Base-by-base conservation (phyloP, 2,113 vertebrate genomes). In the Phaethon lepturus region DNA sequence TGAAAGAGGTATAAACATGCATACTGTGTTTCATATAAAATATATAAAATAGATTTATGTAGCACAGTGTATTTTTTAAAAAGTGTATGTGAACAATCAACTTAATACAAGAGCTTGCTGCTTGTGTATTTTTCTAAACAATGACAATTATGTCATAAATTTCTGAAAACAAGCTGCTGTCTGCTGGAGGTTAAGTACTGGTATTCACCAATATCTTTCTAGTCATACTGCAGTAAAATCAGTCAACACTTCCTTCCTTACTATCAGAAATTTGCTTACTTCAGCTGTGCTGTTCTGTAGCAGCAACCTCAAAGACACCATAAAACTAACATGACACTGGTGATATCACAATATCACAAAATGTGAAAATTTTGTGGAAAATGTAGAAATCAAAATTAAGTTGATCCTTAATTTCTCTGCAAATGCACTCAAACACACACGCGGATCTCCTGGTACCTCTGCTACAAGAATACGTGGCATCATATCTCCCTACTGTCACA, bases 1-100 rank as follows among this genome's bases (percentile, higher is more conserved):
- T 87, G 89, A 97, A 87, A 88, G 96, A 92, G 63, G 18, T 38
- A 94, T 25, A 71, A 90, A 86, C 17, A 88, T 8, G 3, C 38
- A 69, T 29, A 68, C 8, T 23, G 4, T 67, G 14, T 26, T 84
- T 86, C 75, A 62, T 22, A 88, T 4, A 63, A 8, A 38, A 38
- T 38, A 45, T 28, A 59, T 6, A 60, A 17, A 40, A 62, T 3
- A 72, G 4, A 38, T 29, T 33, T 0, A 28, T 3, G 1, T 49
- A 23, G 26, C 2, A 2, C 16, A 38, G 16, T 8, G 12, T 1
- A 20, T 47, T 42, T 63, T 26, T 38, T 17, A 14, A 10, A 19
- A 58, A 69, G 33, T 4, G 63, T 10, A 84, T 12, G 38, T 40
- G 44, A 88, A 24, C 40, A 55, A 58, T 40, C 35, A 79, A 58